Evolutionary conservation across 2,888 invertebrate species (phyloP).

Genomic region (Latheticus oryzae): DNA sequence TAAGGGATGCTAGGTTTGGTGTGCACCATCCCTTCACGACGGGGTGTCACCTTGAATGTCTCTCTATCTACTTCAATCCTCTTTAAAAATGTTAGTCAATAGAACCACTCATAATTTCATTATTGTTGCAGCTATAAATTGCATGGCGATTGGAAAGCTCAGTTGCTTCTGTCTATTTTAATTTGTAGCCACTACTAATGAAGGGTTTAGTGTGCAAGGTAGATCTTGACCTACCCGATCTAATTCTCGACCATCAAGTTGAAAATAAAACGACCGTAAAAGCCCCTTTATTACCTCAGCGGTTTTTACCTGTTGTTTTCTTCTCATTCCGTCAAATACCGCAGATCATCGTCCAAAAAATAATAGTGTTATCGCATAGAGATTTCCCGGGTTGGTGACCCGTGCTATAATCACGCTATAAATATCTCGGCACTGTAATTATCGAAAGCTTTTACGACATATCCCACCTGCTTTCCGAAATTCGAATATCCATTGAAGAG

Average conservation of each 20-base stretch:
- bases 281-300: conserved; percentile 19
- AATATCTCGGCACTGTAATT: background rate
- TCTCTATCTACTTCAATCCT: conserved; percentile 3
- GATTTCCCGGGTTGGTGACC: conserved; percentile 20
- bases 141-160: too few relatives aligned
- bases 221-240: conserved; percentile 23
- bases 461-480: conserved; percentile 20
- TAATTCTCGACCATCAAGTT: conserved; percentile 12
- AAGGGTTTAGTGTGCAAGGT: conserved; percentile 8
- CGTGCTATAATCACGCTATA: conserved; percentile 2
- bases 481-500: conserved; percentile 1
- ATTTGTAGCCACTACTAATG: conserved; percentile 16
- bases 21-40: conserved; percentile 29
- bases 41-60: conserved; percentile 23
- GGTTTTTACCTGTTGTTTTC: conserved; percentile 22
- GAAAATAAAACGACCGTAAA: conserved; percentile 24
- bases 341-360: conserved; percentile 16
- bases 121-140: too few relatives aligned
- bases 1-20: conserved; percentile 22
- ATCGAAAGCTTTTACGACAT: conserved; percentile 4
- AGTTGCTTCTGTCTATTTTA: conserved; percentile 3
- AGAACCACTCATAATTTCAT: too few relatives aligned
- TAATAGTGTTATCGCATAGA: conserved; percentile 2
- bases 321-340: conserved; percentile 15
- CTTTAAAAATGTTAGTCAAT: conserved; percentile 20